phyloP scores from a whole-genome alignment of 2,888 invertebrate species.

The Dione juno region DNA sequence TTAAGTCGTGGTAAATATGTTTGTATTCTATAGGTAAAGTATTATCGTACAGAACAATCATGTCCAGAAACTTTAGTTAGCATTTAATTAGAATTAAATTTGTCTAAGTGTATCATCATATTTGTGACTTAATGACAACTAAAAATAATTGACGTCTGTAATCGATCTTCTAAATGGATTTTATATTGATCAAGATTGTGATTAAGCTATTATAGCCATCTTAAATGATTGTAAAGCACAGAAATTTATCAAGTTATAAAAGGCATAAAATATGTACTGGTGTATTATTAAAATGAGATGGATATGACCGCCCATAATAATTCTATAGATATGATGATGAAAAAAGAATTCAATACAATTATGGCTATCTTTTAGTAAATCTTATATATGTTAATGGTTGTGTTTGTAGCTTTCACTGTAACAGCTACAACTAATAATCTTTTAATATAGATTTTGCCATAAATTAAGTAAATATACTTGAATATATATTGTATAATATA shows the following conservation, averaged over 20 bases:
- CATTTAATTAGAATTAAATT: background rate
- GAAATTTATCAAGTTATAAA: slow-evolving; percentile 37
- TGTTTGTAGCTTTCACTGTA: slow-evolving; percentile 1
- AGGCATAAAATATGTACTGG: slow-evolving; percentile 10
- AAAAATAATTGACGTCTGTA: background rate
- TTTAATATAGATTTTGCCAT: too few species aligned
- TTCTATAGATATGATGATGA: background rate
- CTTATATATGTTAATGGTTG: slow-evolving; percentile 3
- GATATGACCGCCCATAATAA: slow-evolving; percentile 9
- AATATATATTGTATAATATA: too few species aligned
- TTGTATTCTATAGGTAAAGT: background rate
- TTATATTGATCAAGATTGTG: background rate
- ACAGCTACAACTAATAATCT: background rate
- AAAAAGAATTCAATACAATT: background rate
- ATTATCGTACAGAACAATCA: background rate
- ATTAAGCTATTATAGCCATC: slow-evolving; percentile 13
- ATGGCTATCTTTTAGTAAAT: background rate
- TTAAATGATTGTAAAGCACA: slow-evolving; percentile 17
- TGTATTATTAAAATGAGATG: slow-evolving; percentile 21
- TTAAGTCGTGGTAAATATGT: background rate
- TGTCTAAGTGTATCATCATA: background rate
- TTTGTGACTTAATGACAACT: background rate
- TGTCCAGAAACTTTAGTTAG: background rate
- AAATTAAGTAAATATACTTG: too few species aligned
- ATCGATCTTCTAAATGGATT: background rate